Percentiles rank a stretch among this genome's conserved stretches.
Evolutionary conservation across 2,797 vertebrate species (phyloP).

Genomic region (Enteromius anoplus): DNA sequence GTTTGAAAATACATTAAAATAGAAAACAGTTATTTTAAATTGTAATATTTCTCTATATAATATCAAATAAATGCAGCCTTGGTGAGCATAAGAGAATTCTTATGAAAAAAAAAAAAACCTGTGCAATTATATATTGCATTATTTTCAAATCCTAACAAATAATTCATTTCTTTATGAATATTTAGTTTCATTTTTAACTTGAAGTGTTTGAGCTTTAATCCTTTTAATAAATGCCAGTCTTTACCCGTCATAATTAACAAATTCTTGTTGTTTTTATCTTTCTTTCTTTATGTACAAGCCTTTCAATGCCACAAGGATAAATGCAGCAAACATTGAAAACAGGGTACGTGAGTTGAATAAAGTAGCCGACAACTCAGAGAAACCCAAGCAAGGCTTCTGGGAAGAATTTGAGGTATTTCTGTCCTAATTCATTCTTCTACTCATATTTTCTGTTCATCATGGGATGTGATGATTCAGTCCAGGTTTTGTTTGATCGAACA

Average conservation of each 20-base stretch:
- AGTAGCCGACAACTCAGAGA: conserved; percentile 85
- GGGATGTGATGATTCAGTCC: conserved; percentile 21
- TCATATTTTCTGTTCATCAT: conserved; percentile 17
- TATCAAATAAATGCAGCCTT: not conserved
- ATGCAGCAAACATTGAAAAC: conserved; percentile 86
- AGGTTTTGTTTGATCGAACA: conserved; percentile 29
- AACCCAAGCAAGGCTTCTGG: conserved; percentile 91
- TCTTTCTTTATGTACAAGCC: conserved; percentile 70
- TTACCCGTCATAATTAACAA: conserved; percentile 2
- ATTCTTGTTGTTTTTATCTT: not conserved
- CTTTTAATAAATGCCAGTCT: not conserved
- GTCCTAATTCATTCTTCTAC: not conserved
- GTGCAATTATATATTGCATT: not conserved
- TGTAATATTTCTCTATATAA: not conserved
- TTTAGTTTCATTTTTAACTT: not conserved
- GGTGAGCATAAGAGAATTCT: not conserved
- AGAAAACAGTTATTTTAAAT: conserved; percentile 1
- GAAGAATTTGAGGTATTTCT: conserved; percentile 88
- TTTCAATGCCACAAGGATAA: conserved; percentile 88
- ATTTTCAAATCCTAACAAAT: not conserved
- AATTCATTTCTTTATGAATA: not conserved
- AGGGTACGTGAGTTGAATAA: conserved; percentile 87
- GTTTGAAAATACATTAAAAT: not conserved
- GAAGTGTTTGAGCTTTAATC: conserved; percentile 6
- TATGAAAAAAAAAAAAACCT: not conserved